Conservation (phyloP, 92 coral and sea anemone genomes). For the Parazoanthus swiftii region DNA sequence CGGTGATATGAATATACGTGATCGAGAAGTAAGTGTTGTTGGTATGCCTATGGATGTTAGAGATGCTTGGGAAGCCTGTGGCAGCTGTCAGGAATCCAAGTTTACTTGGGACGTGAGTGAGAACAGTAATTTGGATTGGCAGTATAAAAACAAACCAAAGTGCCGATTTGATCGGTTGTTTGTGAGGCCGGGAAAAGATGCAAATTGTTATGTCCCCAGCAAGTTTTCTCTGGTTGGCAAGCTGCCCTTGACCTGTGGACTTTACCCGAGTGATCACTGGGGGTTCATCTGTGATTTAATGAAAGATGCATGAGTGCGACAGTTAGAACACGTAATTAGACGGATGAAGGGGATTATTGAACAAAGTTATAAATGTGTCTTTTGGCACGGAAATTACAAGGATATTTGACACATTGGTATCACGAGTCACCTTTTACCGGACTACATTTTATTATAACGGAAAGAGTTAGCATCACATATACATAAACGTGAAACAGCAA, state of each 20-base stretch:
- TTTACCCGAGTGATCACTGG: slow-evolving; percentile 98
- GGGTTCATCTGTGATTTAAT: slow-evolving; percentile 78
- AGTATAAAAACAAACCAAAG: slow-evolving; percentile 51
- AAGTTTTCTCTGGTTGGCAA: slow-evolving; percentile 73
- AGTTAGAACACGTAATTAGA: not conserved
- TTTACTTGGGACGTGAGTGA: slow-evolving; percentile 81
- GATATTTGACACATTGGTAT: no score
- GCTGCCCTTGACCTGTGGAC: slow-evolving; percentile 65
- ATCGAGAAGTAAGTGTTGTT: slow-evolving; percentile 68
- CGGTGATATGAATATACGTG: slow-evolving; percentile 90
- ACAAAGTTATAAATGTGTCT: not conserved
- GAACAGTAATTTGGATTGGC: slow-evolving; percentile 70
- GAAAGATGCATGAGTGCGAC: not conserved
- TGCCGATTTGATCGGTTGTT: slow-evolving; percentile 88
- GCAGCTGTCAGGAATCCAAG: slow-evolving; percentile 66
- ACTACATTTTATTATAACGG: no score
- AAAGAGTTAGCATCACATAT: no score
- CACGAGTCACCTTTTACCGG: no score
- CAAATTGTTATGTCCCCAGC: slow-evolving; percentile 38
- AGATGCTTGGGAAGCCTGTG: slow-evolving; percentile 89
- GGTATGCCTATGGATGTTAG: slow-evolving; percentile 67
- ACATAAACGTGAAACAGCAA: no score
- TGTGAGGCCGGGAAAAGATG: slow-evolving; percentile 55
- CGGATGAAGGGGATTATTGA: not conserved
- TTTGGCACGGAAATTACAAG: not conserved